Evolutionary conservation across 2,113 vertebrate species (phyloP).

Genomic region (Edolisoma coerulescens): DNA sequence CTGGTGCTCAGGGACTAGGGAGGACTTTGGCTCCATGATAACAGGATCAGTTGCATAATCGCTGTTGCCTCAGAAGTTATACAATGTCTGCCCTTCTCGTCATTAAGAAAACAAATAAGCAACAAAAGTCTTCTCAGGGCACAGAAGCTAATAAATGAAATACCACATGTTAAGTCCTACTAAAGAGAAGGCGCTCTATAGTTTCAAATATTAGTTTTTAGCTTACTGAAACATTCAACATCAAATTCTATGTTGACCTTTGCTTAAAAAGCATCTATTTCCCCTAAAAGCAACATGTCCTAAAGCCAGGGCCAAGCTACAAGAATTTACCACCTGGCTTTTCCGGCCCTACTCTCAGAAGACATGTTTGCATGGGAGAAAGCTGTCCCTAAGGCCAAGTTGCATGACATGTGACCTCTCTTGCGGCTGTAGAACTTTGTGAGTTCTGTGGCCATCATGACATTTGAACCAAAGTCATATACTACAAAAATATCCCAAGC

Average conservation of each 20-base stretch:
- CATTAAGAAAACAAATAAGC: slow-evolving; percentile 15
- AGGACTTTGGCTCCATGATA: background rate
- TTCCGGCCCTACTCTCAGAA: background rate
- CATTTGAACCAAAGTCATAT: background rate
- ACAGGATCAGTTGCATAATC: slow-evolving; percentile 50
- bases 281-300: background rate
- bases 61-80: slow-evolving; percentile 1
- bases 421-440: background rate
- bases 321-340: background rate
- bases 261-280: background rate
- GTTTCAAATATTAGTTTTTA: background rate
- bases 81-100: background rate
- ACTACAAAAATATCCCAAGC: background rate
- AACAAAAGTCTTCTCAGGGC: background rate
- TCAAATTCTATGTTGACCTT: background rate
- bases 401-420: background rate
- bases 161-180: background rate
- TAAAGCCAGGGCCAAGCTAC: background rate
- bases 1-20: slow-evolving; percentile 18
- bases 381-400: background rate
- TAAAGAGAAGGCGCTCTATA: background rate
- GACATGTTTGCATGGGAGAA: background rate
- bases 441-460: background rate
- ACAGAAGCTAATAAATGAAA: background rate
- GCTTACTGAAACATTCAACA: background rate